phyloP scores from a whole-genome alignment of 1,140 invertebrate genomes.

The Zaprionus ornatus region DNA sequence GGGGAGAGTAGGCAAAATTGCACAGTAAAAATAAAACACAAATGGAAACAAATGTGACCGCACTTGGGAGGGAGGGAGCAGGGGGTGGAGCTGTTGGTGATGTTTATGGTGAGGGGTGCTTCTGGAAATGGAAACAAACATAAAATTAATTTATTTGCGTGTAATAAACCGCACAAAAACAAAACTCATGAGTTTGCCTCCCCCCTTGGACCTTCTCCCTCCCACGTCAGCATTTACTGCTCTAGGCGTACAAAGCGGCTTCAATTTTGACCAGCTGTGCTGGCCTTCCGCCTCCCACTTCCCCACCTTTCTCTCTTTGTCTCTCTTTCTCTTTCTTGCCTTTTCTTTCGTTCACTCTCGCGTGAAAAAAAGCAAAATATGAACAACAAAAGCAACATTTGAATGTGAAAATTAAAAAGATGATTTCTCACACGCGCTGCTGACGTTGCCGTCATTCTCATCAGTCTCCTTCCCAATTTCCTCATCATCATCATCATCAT shows the following conservation, averaged over 20 bases:
- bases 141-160: conserved; percentile 82
- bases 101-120: conserved; percentile 5
- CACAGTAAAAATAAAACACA: conserved; percentile 38
- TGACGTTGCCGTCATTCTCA: conserved; percentile 28
- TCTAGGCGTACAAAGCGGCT: conserved; percentile 25
- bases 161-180: conserved; percentile 80
- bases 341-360: conserved; percentile 5
- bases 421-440: conserved; percentile 75
- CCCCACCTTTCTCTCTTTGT: neutral
- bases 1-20: neutral
- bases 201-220: neutral
- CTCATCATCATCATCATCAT: conserved; percentile 16
- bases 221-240: conserved; percentile 15
- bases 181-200: conserved; percentile 46
- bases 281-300: neutral
- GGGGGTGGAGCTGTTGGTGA: neutral
- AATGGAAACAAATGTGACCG: conserved; percentile 58
- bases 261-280: conserved; percentile 67
- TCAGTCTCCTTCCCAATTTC: conserved; percentile 1
- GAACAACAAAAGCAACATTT: conserved; percentile 70
- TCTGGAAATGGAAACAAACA: conserved; percentile 66
- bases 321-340: conserved; percentile 6
- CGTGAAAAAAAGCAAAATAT: conserved; percentile 36
- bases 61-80: neutral
- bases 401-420: conserved; percentile 80